These are phyloP conservation scores for Triplophysa bombifrons DNA, from an alignment of 2,797 vertebrate species.

Conservation along the genomic window DNA sequence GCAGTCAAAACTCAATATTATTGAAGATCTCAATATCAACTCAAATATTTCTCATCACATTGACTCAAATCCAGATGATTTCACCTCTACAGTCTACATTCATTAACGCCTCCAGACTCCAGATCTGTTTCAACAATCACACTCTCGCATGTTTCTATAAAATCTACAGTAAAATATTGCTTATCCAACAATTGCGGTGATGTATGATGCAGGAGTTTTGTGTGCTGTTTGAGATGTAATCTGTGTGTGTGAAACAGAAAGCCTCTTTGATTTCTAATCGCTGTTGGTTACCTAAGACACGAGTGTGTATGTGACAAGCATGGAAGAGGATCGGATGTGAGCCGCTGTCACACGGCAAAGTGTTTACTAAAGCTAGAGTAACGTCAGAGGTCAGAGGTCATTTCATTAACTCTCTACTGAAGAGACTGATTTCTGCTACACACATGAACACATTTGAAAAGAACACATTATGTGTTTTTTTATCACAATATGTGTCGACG, in stretches of 20 bases:
- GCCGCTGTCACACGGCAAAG: neutral
- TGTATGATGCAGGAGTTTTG: constrained; percentile 2
- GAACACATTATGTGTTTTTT: too few relatives aligned
- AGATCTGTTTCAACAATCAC: too few relatives aligned
- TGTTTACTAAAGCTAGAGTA: neutral
- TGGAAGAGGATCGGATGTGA: neutral
- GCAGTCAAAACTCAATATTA: too few relatives aligned
- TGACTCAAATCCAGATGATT: too few relatives aligned
- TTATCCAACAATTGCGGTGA: neutral
- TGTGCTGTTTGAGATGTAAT: constrained; percentile 17
- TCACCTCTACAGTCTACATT: too few relatives aligned
- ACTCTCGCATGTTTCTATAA: neutral
- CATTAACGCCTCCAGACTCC: too few relatives aligned
- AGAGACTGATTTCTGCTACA: neutral
- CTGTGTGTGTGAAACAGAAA: constrained; percentile 16
- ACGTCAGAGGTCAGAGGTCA: constrained; percentile 39
- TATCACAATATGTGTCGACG: too few relatives aligned
- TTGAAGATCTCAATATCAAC: too few relatives aligned
- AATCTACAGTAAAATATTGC: too few relatives aligned
- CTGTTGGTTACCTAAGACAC: constrained; percentile 1
- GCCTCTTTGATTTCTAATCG: constrained; percentile 9
- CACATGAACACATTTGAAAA: too few relatives aligned
- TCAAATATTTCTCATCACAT: too few relatives aligned
- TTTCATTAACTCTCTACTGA: neutral
- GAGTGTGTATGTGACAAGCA: neutral